These are phyloP conservation scores for Neodontobutis hainanensis DNA, from an alignment of 2,113 vertebrate genomes.

Conservation along the genomic window DNA sequence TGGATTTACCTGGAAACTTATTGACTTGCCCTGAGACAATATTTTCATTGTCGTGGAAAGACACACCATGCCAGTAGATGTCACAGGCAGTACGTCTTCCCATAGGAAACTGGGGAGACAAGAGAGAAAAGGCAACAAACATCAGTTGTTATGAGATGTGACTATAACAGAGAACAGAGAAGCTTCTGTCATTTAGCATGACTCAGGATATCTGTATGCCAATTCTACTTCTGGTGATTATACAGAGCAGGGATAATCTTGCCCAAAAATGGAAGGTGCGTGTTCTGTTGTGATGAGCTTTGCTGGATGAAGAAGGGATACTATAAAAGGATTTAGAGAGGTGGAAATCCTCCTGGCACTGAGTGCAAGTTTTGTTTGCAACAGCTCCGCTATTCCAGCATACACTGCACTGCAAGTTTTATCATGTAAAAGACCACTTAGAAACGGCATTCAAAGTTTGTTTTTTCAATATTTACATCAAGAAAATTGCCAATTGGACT, in stretches of 20 bases:
- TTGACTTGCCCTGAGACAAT: conserved; percentile 95
- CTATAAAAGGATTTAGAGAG: conserved; percentile 42
- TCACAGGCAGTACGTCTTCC: conserved; percentile 92
- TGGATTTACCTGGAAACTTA: conserved; percentile 95
- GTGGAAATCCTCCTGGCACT: conserved; percentile 6
- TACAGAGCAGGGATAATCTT: conserved; percentile 36
- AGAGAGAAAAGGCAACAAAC: not conserved
- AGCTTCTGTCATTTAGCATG: conserved; percentile 11
- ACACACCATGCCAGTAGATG: conserved; percentile 97
- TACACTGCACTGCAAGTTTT: not conserved
- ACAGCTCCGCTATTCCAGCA: not conserved
- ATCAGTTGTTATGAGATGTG: not conserved
- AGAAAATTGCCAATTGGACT: too few species aligned
- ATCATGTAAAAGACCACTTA: too few species aligned
- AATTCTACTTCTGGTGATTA: conserved; percentile 14
- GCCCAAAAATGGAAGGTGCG: conserved; percentile 31
- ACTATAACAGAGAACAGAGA: not conserved
- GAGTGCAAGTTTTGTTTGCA: conserved; percentile 1
- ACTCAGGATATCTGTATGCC: conserved; percentile 10
- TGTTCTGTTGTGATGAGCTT: conserved; percentile 35
- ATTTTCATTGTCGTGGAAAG: conserved; percentile 91
- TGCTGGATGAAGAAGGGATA: conserved; percentile 29
- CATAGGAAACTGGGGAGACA: conserved; percentile 83
- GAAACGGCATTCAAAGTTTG: too few species aligned
- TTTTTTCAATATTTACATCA: too few species aligned